These are phyloP conservation scores for Dermatemys mawii DNA, from an alignment of 2,113 vertebrate genomes.

Conservation along the genomic window DNA sequence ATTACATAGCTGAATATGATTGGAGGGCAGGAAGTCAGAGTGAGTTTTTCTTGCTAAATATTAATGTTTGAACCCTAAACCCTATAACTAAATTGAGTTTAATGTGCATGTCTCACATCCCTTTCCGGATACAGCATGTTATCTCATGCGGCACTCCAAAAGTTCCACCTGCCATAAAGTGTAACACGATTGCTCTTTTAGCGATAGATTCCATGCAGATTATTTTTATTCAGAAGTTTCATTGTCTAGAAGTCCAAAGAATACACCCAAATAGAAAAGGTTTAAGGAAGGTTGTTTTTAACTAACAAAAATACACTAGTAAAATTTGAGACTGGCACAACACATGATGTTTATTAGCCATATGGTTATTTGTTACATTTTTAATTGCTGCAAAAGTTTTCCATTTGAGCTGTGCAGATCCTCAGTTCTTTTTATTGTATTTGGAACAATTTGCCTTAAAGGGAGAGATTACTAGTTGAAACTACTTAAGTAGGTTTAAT, in stretches of 20 bases:
- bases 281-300: neutral
- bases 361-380: neutral
- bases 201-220: accelerated
- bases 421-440: neutral
- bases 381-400: neutral
- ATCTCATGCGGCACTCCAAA: neutral
- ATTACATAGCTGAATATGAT: neutral
- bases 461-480: neutral
- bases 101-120: neutral
- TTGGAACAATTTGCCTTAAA: neutral
- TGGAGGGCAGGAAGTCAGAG: neutral
- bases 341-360: neutral
- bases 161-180: neutral
- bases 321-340: neutral
- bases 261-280: neutral
- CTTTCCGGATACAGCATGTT: neutral
- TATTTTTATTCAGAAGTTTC: neutral
- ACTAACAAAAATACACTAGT: neutral
- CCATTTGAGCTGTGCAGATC: neutral
- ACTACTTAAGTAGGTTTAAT: neutral
- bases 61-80: neutral
- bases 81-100: neutral
- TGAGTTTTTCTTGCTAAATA: neutral
- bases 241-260: neutral
- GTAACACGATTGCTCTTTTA: accelerated